These are phyloP conservation scores for Nematolebias whitei DNA, from an alignment of 2,113 vertebrate species.

Conservation along the genomic window DNA sequence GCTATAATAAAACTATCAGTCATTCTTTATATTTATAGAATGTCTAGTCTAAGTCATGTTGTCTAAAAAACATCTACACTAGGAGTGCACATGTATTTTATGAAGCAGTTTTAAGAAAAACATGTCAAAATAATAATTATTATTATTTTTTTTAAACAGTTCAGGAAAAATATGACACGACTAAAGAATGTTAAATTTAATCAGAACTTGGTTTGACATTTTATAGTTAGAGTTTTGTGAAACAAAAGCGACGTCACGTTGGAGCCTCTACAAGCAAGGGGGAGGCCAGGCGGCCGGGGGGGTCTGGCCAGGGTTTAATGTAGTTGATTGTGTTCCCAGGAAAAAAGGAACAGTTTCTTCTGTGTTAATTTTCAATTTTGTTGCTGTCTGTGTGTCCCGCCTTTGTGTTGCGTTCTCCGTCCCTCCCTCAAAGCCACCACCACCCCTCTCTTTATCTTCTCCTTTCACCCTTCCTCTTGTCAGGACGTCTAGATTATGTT, in stretches of 20 bases:
- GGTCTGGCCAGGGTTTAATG: conserved; percentile 83
- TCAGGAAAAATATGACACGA: too few species aligned
- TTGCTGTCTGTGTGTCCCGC: conserved; percentile 88
- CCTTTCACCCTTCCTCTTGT: conserved; percentile 88
- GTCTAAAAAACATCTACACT: too few species aligned
- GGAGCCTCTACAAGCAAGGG: conserved; percentile 18
- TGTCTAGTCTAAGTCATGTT: too few species aligned
- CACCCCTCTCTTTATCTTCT: conserved; percentile 85
- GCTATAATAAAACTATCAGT: too few species aligned
- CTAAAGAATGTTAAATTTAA: too few species aligned
- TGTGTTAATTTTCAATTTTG: conserved; percentile 98
- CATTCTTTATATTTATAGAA: too few species aligned
- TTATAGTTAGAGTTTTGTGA: background rate
- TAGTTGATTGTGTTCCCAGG: conserved; percentile 90
- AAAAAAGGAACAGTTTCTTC: conserved; percentile 99
- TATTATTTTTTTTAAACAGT: too few species aligned
- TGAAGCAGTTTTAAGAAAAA: too few species aligned
- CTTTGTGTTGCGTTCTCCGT: conserved; percentile 90
- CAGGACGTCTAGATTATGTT: conserved; percentile 98
- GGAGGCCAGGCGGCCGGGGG: conserved; percentile 36
- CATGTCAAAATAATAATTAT: too few species aligned
- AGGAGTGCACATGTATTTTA: too few species aligned
- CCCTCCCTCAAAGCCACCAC: conserved; percentile 65
- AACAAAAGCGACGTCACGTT: background rate
- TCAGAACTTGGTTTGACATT: background rate